phyloP scores from a whole-genome alignment of 1,140 invertebrate genomes.

The Eubasilissa regina region DNA sequence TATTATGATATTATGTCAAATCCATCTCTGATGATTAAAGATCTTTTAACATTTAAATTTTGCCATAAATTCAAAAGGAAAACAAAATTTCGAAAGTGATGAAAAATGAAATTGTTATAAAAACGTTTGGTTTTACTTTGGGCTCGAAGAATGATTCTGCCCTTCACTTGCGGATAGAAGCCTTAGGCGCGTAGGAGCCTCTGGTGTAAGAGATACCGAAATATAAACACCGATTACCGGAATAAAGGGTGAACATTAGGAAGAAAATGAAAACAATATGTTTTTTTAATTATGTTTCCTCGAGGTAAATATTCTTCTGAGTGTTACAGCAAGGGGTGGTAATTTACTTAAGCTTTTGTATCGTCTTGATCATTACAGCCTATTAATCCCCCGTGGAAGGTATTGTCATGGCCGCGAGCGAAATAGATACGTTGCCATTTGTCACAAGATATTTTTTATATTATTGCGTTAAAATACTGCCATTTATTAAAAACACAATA shows the following conservation, averaged over 20 bases:
- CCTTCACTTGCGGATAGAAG: background rate
- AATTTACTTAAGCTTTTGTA: conserved; percentile 9
- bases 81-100: no score
- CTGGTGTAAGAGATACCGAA: conserved; percentile 33
- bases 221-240: conserved; percentile 28
- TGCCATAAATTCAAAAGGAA: no score
- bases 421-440: conserved; percentile 3
- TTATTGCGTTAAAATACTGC: background rate
- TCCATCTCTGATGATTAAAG: no score
- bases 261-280: conserved; percentile 9
- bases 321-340: background rate
- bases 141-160: background rate
- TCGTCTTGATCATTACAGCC: background rate
- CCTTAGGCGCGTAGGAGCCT: background rate
- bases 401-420: background rate
- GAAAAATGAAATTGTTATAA: background rate
- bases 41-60: no score
- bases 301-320: background rate
- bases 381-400: background rate
- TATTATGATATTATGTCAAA: no score
- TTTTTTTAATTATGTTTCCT: conserved; percentile 11
- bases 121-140: background rate
- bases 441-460: background rate
- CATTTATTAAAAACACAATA: no score
- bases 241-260: conserved; percentile 19